Conservation (phyloP, 2,113 vertebrate genomes). For the Pseudorasbora parva region DNA sequence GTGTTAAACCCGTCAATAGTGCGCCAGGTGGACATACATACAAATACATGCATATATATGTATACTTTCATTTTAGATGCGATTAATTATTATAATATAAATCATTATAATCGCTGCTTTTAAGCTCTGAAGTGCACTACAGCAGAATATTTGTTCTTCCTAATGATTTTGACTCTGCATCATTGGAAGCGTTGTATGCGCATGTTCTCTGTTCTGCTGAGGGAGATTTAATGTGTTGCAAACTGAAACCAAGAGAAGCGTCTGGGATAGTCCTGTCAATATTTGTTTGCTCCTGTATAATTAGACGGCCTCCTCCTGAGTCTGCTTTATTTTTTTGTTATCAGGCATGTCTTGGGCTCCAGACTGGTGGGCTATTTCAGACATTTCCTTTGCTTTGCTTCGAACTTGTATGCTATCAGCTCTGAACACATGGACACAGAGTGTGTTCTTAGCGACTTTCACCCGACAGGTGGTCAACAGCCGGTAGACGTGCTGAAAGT, state of each 20-base stretch:
- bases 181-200: background rate
- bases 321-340: background rate
- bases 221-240: background rate
- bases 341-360: background rate
- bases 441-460: background rate
- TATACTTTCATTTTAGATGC: too few relatives aligned
- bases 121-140: too few relatives aligned
- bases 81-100: too few relatives aligned
- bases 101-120: too few relatives aligned
- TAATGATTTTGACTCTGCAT: background rate
- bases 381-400: background rate
- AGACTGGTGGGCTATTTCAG: background rate
- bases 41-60: too few relatives aligned
- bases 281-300: slow-evolving; percentile 8
- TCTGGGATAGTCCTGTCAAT: background rate
- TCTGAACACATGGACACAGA: slow-evolving; percentile 50
- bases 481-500: slow-evolving; percentile 45
- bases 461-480: slow-evolving; percentile 29
- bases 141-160: background rate
- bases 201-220: background rate
- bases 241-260: background rate
- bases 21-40: too few relatives aligned
- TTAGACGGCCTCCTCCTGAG: background rate
- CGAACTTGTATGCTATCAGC: slow-evolving; percentile 48
- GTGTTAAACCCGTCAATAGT: too few relatives aligned